A percentile compares a stretch with the other conserved stretches of the same genome.
These are phyloP conservation scores for Lerista edwardsae DNA, from an alignment of 2,797 vertebrate genomes.

Conservation along the genomic window DNA sequence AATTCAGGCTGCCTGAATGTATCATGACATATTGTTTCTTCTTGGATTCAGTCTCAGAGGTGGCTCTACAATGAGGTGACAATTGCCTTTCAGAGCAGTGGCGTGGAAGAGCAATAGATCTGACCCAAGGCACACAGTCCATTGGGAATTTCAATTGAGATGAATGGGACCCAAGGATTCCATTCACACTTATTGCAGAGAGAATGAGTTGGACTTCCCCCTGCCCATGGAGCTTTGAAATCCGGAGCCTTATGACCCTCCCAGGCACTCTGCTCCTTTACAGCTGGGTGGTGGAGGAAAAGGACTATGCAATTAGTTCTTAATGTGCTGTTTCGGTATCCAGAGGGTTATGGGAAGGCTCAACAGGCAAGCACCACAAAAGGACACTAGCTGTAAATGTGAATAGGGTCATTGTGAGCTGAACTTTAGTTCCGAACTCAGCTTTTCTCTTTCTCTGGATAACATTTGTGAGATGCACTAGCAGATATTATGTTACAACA, in stretches of 20 bases:
- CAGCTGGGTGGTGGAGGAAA: background rate
- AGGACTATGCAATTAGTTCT: background rate
- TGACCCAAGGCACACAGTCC: background rate
- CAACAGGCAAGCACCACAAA: background rate
- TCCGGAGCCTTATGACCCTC: background rate
- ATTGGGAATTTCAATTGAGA: background rate
- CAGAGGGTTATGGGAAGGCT: background rate
- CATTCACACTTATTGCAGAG: background rate
- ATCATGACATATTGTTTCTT: constrained; percentile 7
- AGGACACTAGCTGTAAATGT: background rate
- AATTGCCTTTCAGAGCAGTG: too few relatives aligned
- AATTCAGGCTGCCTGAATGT: background rate
- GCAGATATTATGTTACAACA: background rate
- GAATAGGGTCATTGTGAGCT: background rate
- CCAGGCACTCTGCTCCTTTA: background rate
- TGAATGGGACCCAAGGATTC: background rate
- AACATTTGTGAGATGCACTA: background rate
- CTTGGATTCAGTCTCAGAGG: constrained; percentile 11
- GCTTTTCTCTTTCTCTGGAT: background rate
- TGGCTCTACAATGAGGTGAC: background rate
- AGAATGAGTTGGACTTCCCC: background rate
- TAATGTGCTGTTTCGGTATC: background rate
- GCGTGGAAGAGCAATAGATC: background rate
- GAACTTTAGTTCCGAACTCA: background rate
- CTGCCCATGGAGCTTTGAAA: background rate